Base-by-base conservation (phyloP, 1,140 invertebrate genomes). In the Argopecten irradians region DNA sequence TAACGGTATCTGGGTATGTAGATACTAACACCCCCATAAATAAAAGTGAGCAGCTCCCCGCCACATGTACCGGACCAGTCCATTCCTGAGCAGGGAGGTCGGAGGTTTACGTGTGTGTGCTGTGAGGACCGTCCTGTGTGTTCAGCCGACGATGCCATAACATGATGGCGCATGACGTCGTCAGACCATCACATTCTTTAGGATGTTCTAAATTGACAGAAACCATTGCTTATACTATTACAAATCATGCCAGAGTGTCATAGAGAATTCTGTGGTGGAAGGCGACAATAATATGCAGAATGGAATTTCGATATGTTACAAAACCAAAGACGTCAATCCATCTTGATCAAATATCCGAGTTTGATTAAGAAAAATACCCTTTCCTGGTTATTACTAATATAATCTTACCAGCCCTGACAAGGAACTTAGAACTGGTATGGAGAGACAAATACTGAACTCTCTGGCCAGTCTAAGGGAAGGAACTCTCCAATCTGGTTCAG, bases 1-100 rank as follows among this genome's bases (percentile, higher is more conserved):
- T 71, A 71, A 71, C 55, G 11, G 55, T 71, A 71, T 28, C 55
- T 71, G 55, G 14, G 28, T 71, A 71, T 71, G 16, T 71, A 71
- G 55, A 71, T 71, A 16, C 55, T 71, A 28, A 71, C 16, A 71
- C 55, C 55, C 55, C 55, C 55, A 71, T 28, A 71, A 71, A n/a
- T n/a, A 71, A 28, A 71, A 71, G 55, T 71, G 55, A 71, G 55
- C 55, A 71, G 55, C 55, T 71, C 55, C 55, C 55, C n/a, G 55
- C 55, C 55, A 71, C 55, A 71, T 71, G 55, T 71, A 71, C 55
- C 55, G 28, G 55, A 71, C 55, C n/a, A 5, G 22, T n/a, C 55
- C 16, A 71, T 71, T 71, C n/a, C 55, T n/a, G 8, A 71, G n/a
- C 55, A 71, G 55, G 55, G 28, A 71, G 55, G 55, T 28, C 22